A percentile compares a stretch with the other conserved stretches of the same genome.
phyloP scores from a whole-genome alignment of 2,888 invertebrate species.

The Desoria tigrina region DNA sequence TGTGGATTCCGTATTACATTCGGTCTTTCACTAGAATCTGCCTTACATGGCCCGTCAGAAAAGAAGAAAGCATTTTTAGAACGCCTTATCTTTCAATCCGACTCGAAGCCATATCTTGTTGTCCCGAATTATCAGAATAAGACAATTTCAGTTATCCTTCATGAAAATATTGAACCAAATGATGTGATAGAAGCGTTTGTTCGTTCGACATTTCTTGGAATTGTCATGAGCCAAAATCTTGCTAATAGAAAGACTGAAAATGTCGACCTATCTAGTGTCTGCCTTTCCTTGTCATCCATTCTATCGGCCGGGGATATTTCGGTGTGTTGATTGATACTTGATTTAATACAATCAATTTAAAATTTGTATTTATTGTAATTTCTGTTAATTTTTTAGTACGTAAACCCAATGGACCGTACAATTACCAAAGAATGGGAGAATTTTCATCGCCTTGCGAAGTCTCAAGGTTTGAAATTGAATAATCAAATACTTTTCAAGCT shows the following conservation, averaged over 20 bases:
- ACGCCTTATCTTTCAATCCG: constrained; percentile 59
- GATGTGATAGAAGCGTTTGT: constrained; percentile 71
- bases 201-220: constrained; percentile 65
- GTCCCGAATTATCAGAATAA: constrained; percentile 57
- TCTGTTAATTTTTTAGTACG: constrained; percentile 17
- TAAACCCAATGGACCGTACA: constrained; percentile 32
- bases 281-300: too few species aligned
- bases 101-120: constrained; percentile 62
- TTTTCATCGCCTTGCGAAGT: constrained; percentile 26
- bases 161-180: constrained; percentile 60
- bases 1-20: constrained; percentile 67
- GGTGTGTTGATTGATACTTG: too few species aligned
- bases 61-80: constrained; percentile 56
- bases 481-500: too few species aligned
- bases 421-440: constrained; percentile 40
- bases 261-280: too few species aligned
- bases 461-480: constrained; percentile 19
- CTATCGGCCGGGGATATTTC: not conserved
- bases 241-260: too few species aligned
- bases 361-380: not conserved
- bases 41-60: constrained; percentile 50
- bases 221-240: constrained; percentile 3
- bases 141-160: constrained; percentile 61
- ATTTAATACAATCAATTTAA: too few species aligned
- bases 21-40: constrained; percentile 62